Conservation (phyloP, 2,888 invertebrate genomes). For the Koerneria pararmatus region DNA sequence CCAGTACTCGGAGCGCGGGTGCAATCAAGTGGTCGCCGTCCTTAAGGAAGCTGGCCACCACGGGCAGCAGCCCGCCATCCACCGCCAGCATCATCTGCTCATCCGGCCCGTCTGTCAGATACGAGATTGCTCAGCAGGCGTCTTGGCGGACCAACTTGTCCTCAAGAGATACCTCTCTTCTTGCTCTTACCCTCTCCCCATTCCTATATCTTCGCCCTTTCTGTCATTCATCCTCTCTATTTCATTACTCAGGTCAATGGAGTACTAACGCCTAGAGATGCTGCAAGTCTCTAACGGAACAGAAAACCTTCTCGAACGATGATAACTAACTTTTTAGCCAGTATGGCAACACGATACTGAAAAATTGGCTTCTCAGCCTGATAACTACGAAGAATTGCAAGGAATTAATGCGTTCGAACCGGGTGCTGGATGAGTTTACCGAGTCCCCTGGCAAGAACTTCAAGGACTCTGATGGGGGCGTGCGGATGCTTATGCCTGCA, state of each 20-base stretch:
- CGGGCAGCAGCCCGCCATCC: conserved; percentile 32
- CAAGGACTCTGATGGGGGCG: conserved; percentile 35
- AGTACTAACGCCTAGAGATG: background rate
- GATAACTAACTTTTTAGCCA: background rate
- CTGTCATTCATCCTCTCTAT: background rate
- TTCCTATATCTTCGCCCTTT: background rate
- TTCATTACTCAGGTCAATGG: background rate
- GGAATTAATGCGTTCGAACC: too few relatives aligned
- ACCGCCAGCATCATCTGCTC: conserved; percentile 50
- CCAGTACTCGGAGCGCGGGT: conserved; percentile 33
- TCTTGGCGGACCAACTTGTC: conserved; percentile 49
- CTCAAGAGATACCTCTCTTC: conserved; percentile 22
- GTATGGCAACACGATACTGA: too few relatives aligned
- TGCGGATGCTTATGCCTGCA: conserved; percentile 93
- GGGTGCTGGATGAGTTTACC: conserved; percentile 29
- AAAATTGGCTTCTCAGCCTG: too few relatives aligned
- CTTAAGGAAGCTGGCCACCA: conserved; percentile 31
- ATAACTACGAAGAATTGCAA: too few relatives aligned
- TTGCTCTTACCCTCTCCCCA: too few relatives aligned
- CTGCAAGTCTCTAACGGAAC: background rate
- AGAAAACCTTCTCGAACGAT: conserved; percentile 6
- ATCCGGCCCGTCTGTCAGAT: conserved; percentile 57
- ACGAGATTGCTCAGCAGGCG: conserved; percentile 58
- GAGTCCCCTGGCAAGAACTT: conserved; percentile 32
- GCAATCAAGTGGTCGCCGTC: conserved; percentile 33